These are phyloP conservation scores for Tortricodes alternella DNA, from an alignment of 2,888 invertebrate species.

Conservation along the genomic window DNA sequence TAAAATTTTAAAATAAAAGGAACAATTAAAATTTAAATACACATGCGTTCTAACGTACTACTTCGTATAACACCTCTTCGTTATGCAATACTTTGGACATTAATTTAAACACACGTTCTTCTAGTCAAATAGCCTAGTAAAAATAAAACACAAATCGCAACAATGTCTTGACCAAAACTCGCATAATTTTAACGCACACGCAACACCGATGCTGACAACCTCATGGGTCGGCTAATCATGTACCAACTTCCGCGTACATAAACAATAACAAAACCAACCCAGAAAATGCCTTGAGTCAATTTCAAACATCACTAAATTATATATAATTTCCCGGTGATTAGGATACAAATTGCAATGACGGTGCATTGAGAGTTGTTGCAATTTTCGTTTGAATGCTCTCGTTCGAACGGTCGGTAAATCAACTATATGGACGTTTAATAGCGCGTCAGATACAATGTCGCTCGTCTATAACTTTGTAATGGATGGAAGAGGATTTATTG, in stretches of 20 bases:
- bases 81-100: too few relatives aligned
- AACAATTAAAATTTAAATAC: too few relatives aligned
- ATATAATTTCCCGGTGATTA: not conserved
- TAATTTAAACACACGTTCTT: not conserved
- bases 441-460: conserved; percentile 21
- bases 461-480: not conserved
- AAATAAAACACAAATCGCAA: not conserved
- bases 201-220: not conserved
- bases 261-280: not conserved
- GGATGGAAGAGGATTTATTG: not conserved
- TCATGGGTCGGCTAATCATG: not conserved
- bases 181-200: not conserved
- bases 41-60: too few relatives aligned
- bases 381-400: not conserved
- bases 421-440: conserved; percentile 3
- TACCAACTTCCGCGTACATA: not conserved
- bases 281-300: not conserved
- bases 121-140: too few relatives aligned
- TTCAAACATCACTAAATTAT: not conserved
- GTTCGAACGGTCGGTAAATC: conserved; percentile 14
- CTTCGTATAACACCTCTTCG: too few relatives aligned
- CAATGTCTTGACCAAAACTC: too few relatives aligned
- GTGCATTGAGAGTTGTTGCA: not conserved
- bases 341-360: not conserved
- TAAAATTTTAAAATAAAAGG: too few relatives aligned